Conservation (phyloP, 2,888 invertebrate species). For the Leptopilina syphax region DNA sequence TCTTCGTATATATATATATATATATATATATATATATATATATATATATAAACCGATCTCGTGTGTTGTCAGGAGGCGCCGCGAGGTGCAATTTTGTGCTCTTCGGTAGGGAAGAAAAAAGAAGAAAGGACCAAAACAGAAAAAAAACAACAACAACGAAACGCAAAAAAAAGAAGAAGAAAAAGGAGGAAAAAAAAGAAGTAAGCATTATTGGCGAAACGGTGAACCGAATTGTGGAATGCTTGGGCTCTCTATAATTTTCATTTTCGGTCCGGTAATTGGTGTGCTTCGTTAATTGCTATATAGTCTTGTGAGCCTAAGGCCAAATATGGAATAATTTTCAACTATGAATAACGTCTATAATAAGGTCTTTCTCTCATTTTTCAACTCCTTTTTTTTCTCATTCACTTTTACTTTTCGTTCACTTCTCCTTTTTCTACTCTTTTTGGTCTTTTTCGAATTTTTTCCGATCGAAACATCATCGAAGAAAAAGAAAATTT, state of each 20-base stretch:
- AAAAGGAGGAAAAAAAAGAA: background rate
- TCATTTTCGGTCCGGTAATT: conserved; percentile 70
- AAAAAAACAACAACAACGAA: background rate
- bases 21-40: background rate
- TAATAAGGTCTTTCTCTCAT: conserved; percentile 17
- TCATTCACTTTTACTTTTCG: too few relatives aligned
- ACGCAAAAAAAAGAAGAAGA: conserved; percentile 8
- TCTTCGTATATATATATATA: background rate
- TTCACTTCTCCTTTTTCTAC: conserved; percentile 37
- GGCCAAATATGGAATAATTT: conserved; percentile 51
- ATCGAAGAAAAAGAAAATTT: too few relatives aligned
- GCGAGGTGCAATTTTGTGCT: conserved; percentile 30
- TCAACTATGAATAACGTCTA: conserved; percentile 28
- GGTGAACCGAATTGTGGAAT: conserved; percentile 31
- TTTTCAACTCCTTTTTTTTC: conserved; percentile 26
- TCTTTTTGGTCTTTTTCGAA: too few relatives aligned
- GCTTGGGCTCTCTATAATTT: conserved; percentile 66
- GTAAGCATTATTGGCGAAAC: conserved; percentile 33
- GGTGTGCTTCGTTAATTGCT: conserved; percentile 68
- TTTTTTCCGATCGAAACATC: too few relatives aligned
- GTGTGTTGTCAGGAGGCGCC: conserved; percentile 23
- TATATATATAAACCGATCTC: background rate
- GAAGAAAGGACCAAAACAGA: background rate
- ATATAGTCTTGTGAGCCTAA: conserved; percentile 55
- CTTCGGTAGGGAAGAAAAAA: conserved; percentile 16